Conservation (phyloP, 2,113 vertebrate species). For the Accipiter virgatus region DNA sequence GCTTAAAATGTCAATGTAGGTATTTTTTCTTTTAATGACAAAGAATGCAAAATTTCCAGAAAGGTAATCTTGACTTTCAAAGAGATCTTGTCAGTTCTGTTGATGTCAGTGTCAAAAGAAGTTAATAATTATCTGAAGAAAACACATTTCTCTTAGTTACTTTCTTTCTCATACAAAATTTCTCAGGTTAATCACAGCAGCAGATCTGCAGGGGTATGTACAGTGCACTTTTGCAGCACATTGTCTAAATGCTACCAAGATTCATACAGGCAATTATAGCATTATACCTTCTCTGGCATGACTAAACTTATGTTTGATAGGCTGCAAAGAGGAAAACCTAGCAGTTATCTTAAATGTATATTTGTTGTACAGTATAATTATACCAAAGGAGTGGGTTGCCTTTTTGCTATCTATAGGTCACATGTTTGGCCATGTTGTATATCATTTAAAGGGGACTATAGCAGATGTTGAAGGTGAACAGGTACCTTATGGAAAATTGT, state of each 20-base stretch:
- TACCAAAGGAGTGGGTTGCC: background rate
- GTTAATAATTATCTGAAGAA: slow-evolving; percentile 54
- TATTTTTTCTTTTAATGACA: slow-evolving; percentile 28
- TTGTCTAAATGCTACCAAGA: slow-evolving; percentile 64
- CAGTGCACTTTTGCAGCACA: slow-evolving; percentile 46
- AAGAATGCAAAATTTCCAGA: slow-evolving; percentile 18
- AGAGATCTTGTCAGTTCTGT: slow-evolving; percentile 53
- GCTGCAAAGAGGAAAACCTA: slow-evolving; percentile 52
- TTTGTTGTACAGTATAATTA: slow-evolving; percentile 65
- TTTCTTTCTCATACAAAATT: slow-evolving; percentile 37
- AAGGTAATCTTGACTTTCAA: slow-evolving; percentile 41
- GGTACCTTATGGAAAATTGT: background rate
- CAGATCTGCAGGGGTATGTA: slow-evolving; percentile 21
- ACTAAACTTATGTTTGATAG: slow-evolving; percentile 59
- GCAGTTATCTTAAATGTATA: slow-evolving; percentile 53
- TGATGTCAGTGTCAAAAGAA: slow-evolving; percentile 55
- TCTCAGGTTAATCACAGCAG: slow-evolving; percentile 47
- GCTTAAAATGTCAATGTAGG: background rate
- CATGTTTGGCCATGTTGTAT: background rate
- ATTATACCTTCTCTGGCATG: slow-evolving; percentile 39
- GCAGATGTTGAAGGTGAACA: background rate
- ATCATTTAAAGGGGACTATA: slow-evolving; percentile 4
- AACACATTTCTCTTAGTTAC: slow-evolving; percentile 45
- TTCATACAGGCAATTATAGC: slow-evolving; percentile 60
- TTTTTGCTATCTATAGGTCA: slow-evolving; percentile 29